phyloP scores from a whole-genome alignment of 2,888 invertebrate genomes.

The Dichetophora obliterata region DNA sequence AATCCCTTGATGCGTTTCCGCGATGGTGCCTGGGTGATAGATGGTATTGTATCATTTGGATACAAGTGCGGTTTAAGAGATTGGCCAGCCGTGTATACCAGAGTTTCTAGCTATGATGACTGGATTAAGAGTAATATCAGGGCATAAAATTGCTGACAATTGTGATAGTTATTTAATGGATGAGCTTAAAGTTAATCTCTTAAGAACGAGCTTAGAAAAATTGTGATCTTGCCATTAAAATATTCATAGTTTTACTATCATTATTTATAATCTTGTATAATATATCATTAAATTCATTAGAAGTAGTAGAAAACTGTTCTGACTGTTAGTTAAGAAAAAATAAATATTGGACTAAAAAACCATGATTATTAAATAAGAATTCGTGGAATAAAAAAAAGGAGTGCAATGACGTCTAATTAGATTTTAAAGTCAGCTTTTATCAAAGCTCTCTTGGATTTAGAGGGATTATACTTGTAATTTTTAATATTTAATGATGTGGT shows the following conservation, averaged over 20 bases:
- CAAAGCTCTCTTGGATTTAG: too few species aligned
- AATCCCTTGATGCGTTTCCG: conserved; percentile 78
- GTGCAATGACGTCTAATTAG: too few species aligned
- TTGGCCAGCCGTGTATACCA: conserved; percentile 79
- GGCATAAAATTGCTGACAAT: conserved; percentile 38
- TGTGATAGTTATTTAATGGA: conserved; percentile 15
- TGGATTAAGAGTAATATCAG: conserved; percentile 68
- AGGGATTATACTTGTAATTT: too few species aligned
- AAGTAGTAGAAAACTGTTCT: too few species aligned
- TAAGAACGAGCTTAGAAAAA: conserved; percentile 26
- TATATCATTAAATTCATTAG: too few species aligned
- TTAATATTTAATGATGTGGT: too few species aligned
- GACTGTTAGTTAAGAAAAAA: too few species aligned
- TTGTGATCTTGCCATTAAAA: conserved; percentile 57
- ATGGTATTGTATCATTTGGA: conserved; percentile 80
- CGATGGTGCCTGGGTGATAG: conserved; percentile 72
- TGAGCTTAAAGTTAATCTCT: background rate
- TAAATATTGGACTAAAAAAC: too few species aligned
- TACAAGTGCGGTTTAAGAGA: conserved; percentile 75
- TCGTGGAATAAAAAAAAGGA: too few species aligned
- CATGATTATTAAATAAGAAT: too few species aligned
- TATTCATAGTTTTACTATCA: background rate
- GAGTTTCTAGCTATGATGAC: conserved; percentile 73
- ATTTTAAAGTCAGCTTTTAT: too few species aligned
- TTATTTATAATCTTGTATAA: background rate